A percentile compares a stretch with the other conserved stretches of the same genome.
Evolutionary conservation across 2,797 vertebrate genomes (phyloP).

Genomic region (Calcarius lapponicus): DNA sequence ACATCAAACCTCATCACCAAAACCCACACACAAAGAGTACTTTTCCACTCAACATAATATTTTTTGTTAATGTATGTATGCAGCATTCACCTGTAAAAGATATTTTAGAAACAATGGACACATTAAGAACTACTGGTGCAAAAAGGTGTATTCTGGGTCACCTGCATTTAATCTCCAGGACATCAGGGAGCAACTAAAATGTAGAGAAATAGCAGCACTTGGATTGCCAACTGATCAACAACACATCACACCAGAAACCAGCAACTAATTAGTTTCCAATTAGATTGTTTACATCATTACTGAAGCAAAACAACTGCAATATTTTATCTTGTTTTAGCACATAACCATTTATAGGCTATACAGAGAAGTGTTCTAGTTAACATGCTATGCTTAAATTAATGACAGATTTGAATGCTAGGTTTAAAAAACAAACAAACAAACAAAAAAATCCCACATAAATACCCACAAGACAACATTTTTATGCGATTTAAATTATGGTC

Average conservation of each 20-base stretch:
- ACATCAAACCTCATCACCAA: not conserved
- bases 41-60: not conserved
- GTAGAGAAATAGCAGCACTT: not conserved
- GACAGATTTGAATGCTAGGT: not conserved
- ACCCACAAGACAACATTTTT: not conserved
- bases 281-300: not conserved
- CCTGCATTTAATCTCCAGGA: not conserved
- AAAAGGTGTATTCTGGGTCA: not conserved
- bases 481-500: not conserved
- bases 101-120: not conserved
- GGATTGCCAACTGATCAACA: not conserved
- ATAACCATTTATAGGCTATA: not conserved
- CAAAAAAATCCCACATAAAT: not conserved
- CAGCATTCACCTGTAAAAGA: not conserved
- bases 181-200: not conserved
- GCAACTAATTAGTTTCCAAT: not conserved
- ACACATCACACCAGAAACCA: not conserved
- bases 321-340: not conserved
- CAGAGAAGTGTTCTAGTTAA: not conserved
- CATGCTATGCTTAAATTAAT: not conserved
- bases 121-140: not conserved
- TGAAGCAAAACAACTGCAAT: not conserved
- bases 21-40: accelerated
- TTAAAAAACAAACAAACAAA: not conserved
- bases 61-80: not conserved